Base-by-base conservation (phyloP, 2,113 vertebrate genomes). In the Acanthochromis polyacanthus region DNA sequence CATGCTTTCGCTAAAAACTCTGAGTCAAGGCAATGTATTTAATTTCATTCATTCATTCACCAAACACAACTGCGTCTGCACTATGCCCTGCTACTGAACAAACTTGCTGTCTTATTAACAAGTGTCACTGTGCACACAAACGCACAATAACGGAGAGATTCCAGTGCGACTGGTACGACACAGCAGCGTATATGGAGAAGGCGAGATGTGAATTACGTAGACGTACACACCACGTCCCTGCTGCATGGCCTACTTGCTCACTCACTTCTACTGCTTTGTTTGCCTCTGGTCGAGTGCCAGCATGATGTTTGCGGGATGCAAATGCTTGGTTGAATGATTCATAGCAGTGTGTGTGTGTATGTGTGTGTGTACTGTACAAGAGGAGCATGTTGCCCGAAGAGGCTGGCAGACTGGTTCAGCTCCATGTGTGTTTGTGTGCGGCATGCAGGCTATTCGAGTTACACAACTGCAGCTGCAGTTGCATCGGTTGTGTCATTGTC, bases 181-280 rank as follows among this genome's bases (percentile, higher is more conserved):
- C 43, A 1, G 75, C 74, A 56, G 84, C 67, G 46, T 58, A 62
- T 50, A 84, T 57, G 75, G 22, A 20, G 69, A 80, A 67, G 82
- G 83, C 57, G 43, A 82, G 65, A 64, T 53, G 0, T 30, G 55
- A 28, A 45, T 89, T 43, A 88, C 81, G 73, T 83, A 56, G 75
- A 23, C 17, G 30, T 50, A 48, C 81, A 52, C 83, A 52, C 74
- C 76, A 59, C 51, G 80, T 83, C 81, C 11, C 56, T 75, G 65
- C 63, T 64, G 77, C 70, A 60, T 74, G 85, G 80, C 83, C 88
- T 84, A 87, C 80, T 87, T 88, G 74, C 86, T 85, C 88, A 51
- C 88, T 90, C 83, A 81, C 89, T 89, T 90, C 83, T 84, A 76
- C 51, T 69, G 78, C 88, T 88, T 92, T 91, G 88, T 92, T 88